Percentiles rank a stretch among this genome's conserved stretches.
Evolutionary conservation across 1,140 invertebrate genomes (phyloP).

Genomic region (Bursaphelenchus mucronatus): DNA sequence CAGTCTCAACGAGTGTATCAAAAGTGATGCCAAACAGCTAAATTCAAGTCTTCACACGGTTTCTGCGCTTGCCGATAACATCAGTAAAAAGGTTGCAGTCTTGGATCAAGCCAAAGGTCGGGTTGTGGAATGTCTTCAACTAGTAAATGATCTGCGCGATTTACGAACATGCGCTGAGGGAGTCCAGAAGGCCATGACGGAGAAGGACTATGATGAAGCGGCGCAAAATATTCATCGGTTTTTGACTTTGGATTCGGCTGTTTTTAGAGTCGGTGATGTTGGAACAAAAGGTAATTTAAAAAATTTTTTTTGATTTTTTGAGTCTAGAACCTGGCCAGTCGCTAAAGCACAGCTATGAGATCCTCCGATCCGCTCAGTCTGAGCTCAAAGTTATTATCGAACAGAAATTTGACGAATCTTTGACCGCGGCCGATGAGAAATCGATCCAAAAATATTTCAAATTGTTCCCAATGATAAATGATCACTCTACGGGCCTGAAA

Average conservation of each 20-base stretch:
- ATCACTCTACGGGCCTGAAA: slow-evolving; percentile 81
- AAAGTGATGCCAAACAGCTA: slow-evolving; percentile 41
- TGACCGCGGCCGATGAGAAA: slow-evolving; percentile 77
- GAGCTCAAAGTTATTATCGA: slow-evolving; percentile 73
- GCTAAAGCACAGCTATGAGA: slow-evolving; percentile 62
- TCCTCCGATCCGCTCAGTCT: slow-evolving; percentile 78
- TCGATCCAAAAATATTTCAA: slow-evolving; percentile 94
- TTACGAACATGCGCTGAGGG: slow-evolving; percentile 90
- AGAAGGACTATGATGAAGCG: slow-evolving; percentile 77
- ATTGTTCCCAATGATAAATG: slow-evolving; percentile 88
- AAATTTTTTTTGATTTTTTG: slow-evolving; percentile 9
- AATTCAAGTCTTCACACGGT: slow-evolving; percentile 44
- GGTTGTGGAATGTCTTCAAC: slow-evolving; percentile 85
- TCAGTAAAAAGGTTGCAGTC: slow-evolving; percentile 68
- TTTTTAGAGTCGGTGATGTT: slow-evolving; percentile 70
- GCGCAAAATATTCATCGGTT: slow-evolving; percentile 90
- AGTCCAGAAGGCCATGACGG: slow-evolving; percentile 81
- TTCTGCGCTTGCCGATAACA: slow-evolving; percentile 54
- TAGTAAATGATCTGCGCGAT: slow-evolving; percentile 92
- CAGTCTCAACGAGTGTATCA: slow-evolving; percentile 44
- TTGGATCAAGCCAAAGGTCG: slow-evolving; percentile 87
- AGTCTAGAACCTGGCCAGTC: slow-evolving; percentile 48
- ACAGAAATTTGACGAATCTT: slow-evolving; percentile 83
- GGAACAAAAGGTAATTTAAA: slow-evolving; percentile 65
- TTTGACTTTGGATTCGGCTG: slow-evolving; percentile 84